phyloP scores from a whole-genome alignment of 1,140 invertebrate species.

The Drosophila tristis region DNA sequence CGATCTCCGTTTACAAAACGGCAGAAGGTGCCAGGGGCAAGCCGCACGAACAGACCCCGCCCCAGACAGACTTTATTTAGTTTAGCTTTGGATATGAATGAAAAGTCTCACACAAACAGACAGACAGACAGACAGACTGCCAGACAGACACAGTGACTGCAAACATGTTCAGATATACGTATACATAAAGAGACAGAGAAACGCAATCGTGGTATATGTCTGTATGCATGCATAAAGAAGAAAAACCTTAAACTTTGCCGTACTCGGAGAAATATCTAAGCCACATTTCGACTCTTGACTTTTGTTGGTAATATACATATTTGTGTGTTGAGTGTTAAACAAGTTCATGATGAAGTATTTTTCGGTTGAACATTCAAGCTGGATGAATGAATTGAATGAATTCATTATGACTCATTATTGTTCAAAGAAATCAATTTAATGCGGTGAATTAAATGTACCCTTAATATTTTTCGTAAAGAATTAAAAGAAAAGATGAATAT shows the following conservation, averaged over 20 bases:
- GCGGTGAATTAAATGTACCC: no score
- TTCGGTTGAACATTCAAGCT: no score
- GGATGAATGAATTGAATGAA: no score
- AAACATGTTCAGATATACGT: conserved; percentile 22
- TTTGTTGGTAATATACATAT: conserved; percentile 3
- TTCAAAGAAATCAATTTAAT: no score
- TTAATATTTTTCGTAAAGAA: no score
- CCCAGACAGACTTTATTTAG: conserved; percentile 44
- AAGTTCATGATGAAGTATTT: no score
- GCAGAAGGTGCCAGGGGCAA: conserved; percentile 20
- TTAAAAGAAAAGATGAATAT: no score
- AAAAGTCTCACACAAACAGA: conserved; percentile 50
- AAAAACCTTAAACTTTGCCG: conserved; percentile 71
- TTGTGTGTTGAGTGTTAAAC: conserved; percentile 3
- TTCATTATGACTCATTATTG: no score
- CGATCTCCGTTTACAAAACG: conserved; percentile 64
- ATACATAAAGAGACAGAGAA: conserved; percentile 48
- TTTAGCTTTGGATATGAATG: conserved; percentile 64
- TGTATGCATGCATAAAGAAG: conserved; percentile 33
- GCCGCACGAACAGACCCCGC: conserved; percentile 13
- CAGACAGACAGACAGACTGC: background rate
- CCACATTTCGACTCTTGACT: conserved; percentile 57
- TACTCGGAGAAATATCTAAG: conserved; percentile 23
- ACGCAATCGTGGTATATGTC: conserved; percentile 67
- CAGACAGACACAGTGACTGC: conserved; percentile 45